phyloP scores from a whole-genome alignment of 1,140 invertebrate species.

The Hestina assimilis region DNA sequence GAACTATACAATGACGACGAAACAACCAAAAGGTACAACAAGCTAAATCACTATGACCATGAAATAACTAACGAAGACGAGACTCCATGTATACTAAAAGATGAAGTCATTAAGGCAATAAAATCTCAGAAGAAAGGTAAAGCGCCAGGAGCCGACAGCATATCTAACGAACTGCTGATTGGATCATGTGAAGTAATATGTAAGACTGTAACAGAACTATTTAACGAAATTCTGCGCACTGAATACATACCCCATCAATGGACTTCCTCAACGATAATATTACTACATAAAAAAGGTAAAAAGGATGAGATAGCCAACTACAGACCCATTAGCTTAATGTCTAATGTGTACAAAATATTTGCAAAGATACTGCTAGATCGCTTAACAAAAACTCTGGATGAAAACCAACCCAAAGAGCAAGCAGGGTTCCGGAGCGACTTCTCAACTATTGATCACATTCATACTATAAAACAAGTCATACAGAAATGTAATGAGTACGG shows the following conservation, averaged over 20 bases:
- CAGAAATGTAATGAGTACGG: slow-evolving; percentile 29
- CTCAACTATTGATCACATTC: slow-evolving; percentile 29
- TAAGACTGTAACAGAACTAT: slow-evolving; percentile 22
- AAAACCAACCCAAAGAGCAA: too few species aligned
- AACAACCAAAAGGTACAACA: background rate
- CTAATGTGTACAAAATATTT: slow-evolving; percentile 35
- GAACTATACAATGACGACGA: slow-evolving; percentile 14
- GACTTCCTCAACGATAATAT: slow-evolving; percentile 32
- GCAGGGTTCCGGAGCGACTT: too few species aligned
- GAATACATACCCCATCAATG: slow-evolving; percentile 32
- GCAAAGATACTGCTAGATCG: slow-evolving; percentile 29
- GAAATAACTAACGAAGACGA: slow-evolving; percentile 14
- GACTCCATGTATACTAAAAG: slow-evolving; percentile 26
- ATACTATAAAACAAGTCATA: slow-evolving; percentile 26
- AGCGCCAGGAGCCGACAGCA: slow-evolving; percentile 30
- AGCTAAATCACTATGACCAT: too few species aligned
- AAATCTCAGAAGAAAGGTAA: slow-evolving; percentile 35
- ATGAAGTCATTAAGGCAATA: slow-evolving; percentile 32
- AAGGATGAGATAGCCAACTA: slow-evolving; percentile 33
- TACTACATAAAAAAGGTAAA: slow-evolving; percentile 38
- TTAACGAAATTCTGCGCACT: slow-evolving; percentile 32
- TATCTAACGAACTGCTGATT: slow-evolving; percentile 32
- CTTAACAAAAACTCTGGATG: slow-evolving; percentile 26
- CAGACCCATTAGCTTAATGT: slow-evolving; percentile 31
- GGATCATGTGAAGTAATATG: slow-evolving; percentile 14